Base-by-base conservation (phyloP, 92 coral and sea anemone species). In the Zoanthus sociatus region DNA sequence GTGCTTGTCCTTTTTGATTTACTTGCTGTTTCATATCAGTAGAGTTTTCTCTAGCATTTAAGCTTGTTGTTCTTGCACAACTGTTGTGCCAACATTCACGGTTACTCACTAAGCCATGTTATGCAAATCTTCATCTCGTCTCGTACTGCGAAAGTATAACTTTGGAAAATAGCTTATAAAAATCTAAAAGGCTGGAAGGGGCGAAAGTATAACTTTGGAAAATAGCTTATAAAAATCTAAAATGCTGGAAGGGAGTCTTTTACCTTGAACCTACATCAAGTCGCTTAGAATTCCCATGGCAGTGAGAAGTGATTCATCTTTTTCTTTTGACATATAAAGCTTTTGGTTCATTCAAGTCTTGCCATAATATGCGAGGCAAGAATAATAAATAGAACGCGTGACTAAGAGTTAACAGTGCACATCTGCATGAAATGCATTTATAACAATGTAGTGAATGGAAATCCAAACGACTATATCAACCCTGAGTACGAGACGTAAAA, bases 261-360 rank as follows among this genome's bases (percentile, higher is more conserved):
- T 90, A 87, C 11, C 91, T 88, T 7, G 91, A 68, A 8, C 85
- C 88, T 33, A 44, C 61, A 55, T 87, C 77, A 13, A 30, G 44
- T 45, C 76, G 55, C 58, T 30, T 90, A 21, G 79, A 90, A 12
- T 78, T 63, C 1, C 90, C 87, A 3, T 90, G 90, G 32, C 92
- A 86, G 33, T 73, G 42, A 37, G 83, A n/a, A 84, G 75, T 73
- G 73, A 55, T 45, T 88, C 86, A 12, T 67, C 76, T 44, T 56
- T 88, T 67, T 61, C 33, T 88, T 83, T 64, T 83, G 73, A 60
- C 94, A 91, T 64, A 91, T 58, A 56, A 78, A 76, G 82, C 91
- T 87, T 46, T 32, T 87, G 68, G 87, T 60, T 91, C 91, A 91
- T 88, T 91, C 92, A 64, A 54, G 0, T 5, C 9, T 6, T 54